These are phyloP conservation scores for Belgica antarctica DNA, from an alignment of 2,888 invertebrate genomes.

Conservation along the genomic window DNA sequence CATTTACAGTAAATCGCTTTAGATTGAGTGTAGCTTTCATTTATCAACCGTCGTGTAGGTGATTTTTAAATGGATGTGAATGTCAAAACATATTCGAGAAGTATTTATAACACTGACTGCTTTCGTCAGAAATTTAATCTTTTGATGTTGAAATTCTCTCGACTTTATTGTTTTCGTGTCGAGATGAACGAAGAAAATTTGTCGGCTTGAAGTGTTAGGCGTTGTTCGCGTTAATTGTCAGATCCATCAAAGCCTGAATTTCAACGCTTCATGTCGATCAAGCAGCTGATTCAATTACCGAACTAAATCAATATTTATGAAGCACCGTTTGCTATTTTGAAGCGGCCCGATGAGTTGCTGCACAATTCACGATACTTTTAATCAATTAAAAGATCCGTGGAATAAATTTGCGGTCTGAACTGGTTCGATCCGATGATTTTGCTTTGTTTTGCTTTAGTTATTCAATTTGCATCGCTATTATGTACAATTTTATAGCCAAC, in stretches of 20 bases:
- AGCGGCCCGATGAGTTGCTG: too few species aligned
- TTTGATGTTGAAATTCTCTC: background rate
- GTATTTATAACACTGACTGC: background rate
- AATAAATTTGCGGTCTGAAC: background rate
- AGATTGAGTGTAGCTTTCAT: constrained; percentile 8
- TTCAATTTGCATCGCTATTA: background rate
- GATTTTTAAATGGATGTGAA: constrained; percentile 27
- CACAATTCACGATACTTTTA: too few species aligned
- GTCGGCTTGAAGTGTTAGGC: too few species aligned
- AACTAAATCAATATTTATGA: constrained; percentile 31
- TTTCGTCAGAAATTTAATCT: background rate
- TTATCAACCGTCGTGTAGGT: constrained; percentile 19
- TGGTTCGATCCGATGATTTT: background rate
- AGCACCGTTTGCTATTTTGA: too few species aligned
- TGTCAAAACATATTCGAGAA: constrained; percentile 32
- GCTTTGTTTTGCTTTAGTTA: background rate
- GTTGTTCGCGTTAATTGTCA: too few species aligned
- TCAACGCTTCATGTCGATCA: too few species aligned
- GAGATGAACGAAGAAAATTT: too few species aligned
- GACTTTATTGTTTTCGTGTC: background rate
- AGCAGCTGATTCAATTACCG: background rate
- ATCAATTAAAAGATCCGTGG: too few species aligned
- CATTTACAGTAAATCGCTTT: constrained; percentile 18
- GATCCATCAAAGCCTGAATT: too few species aligned
- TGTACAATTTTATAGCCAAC: constrained; percentile 18